Base-by-base conservation (phyloP, 1,140 invertebrate genomes). In the Pogonomyrmex californicus region DNA sequence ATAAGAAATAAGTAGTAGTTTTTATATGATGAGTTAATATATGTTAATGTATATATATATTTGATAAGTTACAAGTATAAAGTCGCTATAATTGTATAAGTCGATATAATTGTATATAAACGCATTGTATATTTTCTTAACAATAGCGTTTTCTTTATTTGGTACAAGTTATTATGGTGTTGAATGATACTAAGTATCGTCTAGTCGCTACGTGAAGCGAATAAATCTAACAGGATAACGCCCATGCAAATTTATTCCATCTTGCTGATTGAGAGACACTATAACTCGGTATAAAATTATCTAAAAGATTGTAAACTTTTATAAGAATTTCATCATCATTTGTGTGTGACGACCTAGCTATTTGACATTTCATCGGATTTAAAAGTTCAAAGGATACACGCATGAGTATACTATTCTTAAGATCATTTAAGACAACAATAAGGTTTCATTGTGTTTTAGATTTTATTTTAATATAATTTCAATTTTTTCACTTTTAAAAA, bases 171-270 rank as follows among this genome's bases (percentile, higher is more conserved):
- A 36, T 47, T 62, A 7, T 77, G 6, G 4, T 9, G 76, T 68
- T 44, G 49, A 49, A 38, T 10, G 30, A 10, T 82, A 44, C 14
- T 73, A 58, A 58, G 75, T 49, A 68, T 47, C 23, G 23, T 68
- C 41, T 33, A 68, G 23, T 68, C 23, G 60, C 33, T 83, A 75
- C n/a, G 30, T 30, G 79, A 83, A 60, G 68, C 54, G 68, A 75
- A 73, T 62, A 73, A 73, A 62, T 83, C 54, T 23, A 41, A 17
- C 14, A 60, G 30, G 17, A 41, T 38, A 58, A 73, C 79, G 68
- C 68, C 79, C 2, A 75, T 60, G 41, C 79, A 60, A 60, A 60
- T 83, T 83, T 83, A 83, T 83, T 83, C 79, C 54, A 47, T 75
- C 68, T 82, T 73, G 17, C 41, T 75, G 68, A 62, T 38, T 36